A percentile compares a stretch with the other conserved stretches of the same genome.
Conservation (phyloP, 2,888 invertebrate genomes). For the Abrostola tripartita region DNA sequence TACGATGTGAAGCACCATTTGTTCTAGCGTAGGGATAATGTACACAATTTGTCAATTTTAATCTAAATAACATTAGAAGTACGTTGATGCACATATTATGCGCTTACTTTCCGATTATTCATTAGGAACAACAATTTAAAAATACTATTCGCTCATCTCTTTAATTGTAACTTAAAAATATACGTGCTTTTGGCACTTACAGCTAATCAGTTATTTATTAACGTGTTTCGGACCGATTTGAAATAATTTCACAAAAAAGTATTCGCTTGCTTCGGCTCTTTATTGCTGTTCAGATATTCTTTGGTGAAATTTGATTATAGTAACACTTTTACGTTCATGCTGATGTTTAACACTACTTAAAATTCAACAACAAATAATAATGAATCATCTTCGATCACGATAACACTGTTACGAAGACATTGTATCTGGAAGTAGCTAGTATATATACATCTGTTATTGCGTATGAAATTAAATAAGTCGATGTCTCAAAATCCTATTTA, state of each 20-base stretch:
- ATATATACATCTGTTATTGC: conserved; percentile 42
- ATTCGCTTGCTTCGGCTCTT: conserved; percentile 49
- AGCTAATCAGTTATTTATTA: conserved; percentile 70
- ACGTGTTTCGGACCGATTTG: conserved; percentile 48
- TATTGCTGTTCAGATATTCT: conserved; percentile 69
- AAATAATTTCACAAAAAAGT: conserved; percentile 52
- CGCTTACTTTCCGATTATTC: conserved; percentile 81
- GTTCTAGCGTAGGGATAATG: conserved; percentile 88
- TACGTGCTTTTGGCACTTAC: conserved; percentile 85
- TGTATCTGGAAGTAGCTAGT: conserved; percentile 39
- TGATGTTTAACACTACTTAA: conserved; percentile 51
- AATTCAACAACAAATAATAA: conserved; percentile 48
- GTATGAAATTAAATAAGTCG: conserved; percentile 68
- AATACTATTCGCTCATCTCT: conserved; percentile 83
- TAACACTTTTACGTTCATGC: conserved; percentile 49
- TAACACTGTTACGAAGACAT: conserved; percentile 36
- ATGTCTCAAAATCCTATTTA: conserved; percentile 66
- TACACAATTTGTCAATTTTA: conserved; percentile 85
- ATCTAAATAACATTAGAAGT: conserved; percentile 83
- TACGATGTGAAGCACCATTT: conserved; percentile 88
- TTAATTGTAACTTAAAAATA: conserved; percentile 80
- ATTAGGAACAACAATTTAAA: conserved; percentile 87
- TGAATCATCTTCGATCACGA: conserved; percentile 35
- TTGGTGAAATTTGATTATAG: conserved; percentile 70
- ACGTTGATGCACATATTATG: conserved; percentile 77